These are phyloP conservation scores for Patiria miniata DNA, from an alignment of 35 echinoderm and acorn worm species.

Conservation along the genomic window DNA sequence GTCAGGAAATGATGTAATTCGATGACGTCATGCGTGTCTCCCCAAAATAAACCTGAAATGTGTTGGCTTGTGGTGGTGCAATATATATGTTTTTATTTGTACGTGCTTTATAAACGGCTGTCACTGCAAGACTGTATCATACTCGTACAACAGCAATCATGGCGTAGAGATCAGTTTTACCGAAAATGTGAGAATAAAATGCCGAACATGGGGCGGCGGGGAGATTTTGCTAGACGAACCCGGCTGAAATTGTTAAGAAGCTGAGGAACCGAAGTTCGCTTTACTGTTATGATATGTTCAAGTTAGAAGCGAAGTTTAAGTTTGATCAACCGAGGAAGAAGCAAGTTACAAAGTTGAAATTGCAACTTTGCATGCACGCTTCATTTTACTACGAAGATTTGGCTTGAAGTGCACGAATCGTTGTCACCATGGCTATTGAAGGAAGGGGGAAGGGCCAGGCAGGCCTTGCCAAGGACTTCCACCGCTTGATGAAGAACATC, in stretches of 20 bases:
- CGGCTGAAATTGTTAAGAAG: too few relatives aligned
- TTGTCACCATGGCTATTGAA: background rate
- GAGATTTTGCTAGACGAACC: too few relatives aligned
- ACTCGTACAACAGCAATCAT: background rate
- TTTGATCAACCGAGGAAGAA: too few relatives aligned
- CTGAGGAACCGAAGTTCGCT: too few relatives aligned
- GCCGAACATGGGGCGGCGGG: too few relatives aligned
- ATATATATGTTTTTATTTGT: background rate
- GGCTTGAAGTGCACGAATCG: background rate
- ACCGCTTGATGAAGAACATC: slow-evolving; percentile 71
- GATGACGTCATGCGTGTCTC: slow-evolving; percentile 2
- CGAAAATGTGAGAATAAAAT: too few relatives aligned
- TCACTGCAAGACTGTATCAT: background rate
- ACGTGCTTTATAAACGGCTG: background rate
- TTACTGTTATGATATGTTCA: too few relatives aligned
- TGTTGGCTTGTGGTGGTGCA: slow-evolving; percentile 2
- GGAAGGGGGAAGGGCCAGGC: background rate
- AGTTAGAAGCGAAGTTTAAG: too few relatives aligned
- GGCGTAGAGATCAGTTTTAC: too few relatives aligned
- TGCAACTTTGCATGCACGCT: too few relatives aligned
- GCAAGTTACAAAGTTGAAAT: too few relatives aligned
- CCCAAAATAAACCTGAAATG: background rate
- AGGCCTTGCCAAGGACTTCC: slow-evolving; percentile 65
- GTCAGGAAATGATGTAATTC: slow-evolving; percentile 29
- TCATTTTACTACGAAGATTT: too few relatives aligned